Evolutionary conservation across 2,797 vertebrate genomes (phyloP).

Genomic region (Otolemur crassicaudatus): DNA sequence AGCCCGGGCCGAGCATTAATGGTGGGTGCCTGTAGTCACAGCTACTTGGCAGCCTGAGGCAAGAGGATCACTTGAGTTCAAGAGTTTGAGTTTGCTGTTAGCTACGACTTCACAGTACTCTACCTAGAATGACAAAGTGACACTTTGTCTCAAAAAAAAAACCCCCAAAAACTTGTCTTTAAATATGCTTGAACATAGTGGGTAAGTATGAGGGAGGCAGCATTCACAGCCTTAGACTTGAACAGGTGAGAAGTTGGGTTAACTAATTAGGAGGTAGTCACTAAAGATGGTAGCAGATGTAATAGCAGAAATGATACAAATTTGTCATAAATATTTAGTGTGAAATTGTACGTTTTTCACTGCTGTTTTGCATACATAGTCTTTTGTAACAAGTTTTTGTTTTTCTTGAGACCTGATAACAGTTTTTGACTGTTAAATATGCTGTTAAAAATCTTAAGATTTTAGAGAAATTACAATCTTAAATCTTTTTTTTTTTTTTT

Average conservation of each 20-base stretch:
- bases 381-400: neutral
- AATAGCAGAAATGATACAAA: neutral
- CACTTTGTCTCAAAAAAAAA: neutral
- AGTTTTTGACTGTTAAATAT: neutral
- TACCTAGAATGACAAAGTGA: too few species aligned
- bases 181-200: neutral
- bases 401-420: neutral
- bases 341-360: neutral
- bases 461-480: too few species aligned
- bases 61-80: too few species aligned
- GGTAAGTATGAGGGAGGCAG: neutral
- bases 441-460: too few species aligned
- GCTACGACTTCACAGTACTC: too few species aligned
- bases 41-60: too few species aligned
- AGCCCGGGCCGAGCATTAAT: too few species aligned
- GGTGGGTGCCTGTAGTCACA: too few species aligned
- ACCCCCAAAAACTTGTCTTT: neutral
- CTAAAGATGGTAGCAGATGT: neutral
- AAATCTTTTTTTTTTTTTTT: neutral
- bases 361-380: neutral
- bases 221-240: neutral
- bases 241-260: neutral
- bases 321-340: neutral
- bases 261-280: neutral
- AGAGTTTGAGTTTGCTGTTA: too few species aligned